phyloP scores from a whole-genome alignment of 2,888 invertebrate genomes.

The Lydus trimaculatus region DNA sequence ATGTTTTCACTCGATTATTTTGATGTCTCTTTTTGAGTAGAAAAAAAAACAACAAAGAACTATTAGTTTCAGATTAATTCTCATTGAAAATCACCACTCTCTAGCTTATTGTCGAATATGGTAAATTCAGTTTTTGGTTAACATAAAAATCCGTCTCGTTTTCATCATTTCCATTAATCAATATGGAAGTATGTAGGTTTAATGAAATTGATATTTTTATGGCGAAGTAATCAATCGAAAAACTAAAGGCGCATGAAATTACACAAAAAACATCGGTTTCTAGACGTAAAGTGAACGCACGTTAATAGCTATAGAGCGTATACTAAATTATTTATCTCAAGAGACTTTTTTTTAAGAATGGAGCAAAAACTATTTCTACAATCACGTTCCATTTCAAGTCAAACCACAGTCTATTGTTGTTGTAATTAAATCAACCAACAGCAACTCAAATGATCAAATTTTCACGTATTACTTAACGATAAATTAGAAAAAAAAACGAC shows the following conservation, averaged over 20 bases:
- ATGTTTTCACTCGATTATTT: slow-evolving; percentile 24
- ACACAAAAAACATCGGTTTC: neutral
- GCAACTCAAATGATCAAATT: neutral
- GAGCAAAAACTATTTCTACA: neutral
- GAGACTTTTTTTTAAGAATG: neutral
- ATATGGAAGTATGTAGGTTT: neutral
- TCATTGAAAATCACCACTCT: neutral
- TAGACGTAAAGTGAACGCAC: neutral
- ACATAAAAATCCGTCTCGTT: neutral
- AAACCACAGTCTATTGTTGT: neutral
- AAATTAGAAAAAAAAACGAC: slow-evolving; percentile 14
- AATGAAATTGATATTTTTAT: neutral
- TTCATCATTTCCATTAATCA: neutral
- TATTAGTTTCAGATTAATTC: slow-evolving; percentile 17
- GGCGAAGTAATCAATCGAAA: neutral
- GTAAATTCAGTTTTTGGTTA: neutral
- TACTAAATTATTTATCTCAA: neutral
- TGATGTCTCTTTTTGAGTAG: neutral
- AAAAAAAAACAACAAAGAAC: neutral
- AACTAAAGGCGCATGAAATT: neutral
- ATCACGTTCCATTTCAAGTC: neutral
- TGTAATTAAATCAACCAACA: neutral
- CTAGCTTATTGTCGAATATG: neutral
- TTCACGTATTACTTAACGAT: neutral
- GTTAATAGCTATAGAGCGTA: neutral